Evolutionary conservation across 1,140 invertebrate genomes (phyloP).

Genomic region (Manduca sexta): DNA sequence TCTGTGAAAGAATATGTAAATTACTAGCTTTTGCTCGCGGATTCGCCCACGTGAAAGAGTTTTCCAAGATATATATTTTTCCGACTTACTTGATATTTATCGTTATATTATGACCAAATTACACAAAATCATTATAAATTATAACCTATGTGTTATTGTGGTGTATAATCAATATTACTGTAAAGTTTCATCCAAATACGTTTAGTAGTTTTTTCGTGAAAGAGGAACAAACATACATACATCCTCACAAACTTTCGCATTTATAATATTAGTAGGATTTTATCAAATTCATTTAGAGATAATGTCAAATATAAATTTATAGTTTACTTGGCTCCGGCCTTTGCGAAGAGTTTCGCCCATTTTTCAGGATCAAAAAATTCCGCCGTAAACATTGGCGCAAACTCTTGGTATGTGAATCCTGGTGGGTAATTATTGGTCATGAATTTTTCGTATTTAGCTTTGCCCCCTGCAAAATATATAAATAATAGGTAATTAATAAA

Average conservation of each 20-base stretch:
- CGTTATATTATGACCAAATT: too few species aligned
- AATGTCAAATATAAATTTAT: neutral
- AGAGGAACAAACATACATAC: too few species aligned
- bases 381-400: conserved; percentile 85
- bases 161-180: too few species aligned
- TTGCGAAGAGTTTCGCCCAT: conserved; percentile 84
- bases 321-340: conserved; percentile 84
- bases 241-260: too few species aligned
- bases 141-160: too few species aligned
- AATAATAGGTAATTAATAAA: conserved; percentile 32
- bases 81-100: too few species aligned
- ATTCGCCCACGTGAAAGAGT: too few species aligned
- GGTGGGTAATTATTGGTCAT: conserved; percentile 86
- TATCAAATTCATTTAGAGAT: neutral
- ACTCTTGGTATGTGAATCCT: conserved; percentile 90
- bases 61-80: too few species aligned
- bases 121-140: neutral
- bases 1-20: conserved; percentile 63
- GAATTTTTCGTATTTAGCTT: conserved; percentile 67
- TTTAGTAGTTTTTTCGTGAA: too few species aligned
- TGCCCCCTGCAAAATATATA: conserved; percentile 24
- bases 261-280: too few species aligned
- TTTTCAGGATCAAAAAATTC: conserved; percentile 86
- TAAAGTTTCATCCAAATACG: too few species aligned
- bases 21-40: too few species aligned